Evolutionary conservation across 64 coral and sea anemone genomes (phyloP).

Genomic region (Hydrozoanthus tunicans): DNA sequence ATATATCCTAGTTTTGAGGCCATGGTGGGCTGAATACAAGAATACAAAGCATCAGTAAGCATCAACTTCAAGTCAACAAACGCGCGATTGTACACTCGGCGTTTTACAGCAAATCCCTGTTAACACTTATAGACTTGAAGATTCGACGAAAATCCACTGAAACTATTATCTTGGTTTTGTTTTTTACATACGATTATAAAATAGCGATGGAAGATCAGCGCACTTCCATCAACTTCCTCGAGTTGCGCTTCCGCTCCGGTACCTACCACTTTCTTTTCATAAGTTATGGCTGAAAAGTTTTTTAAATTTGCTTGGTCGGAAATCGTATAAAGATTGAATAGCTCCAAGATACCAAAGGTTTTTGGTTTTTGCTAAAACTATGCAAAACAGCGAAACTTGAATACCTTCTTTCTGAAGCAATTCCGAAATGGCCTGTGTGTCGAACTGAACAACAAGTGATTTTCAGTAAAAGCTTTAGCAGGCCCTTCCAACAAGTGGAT

Average conservation of each 20-base stretch:
- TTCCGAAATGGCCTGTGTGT: slow-evolving; percentile 21
- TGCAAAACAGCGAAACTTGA: not conserved
- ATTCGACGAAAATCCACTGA: not conserved
- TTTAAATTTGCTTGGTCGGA: not conserved
- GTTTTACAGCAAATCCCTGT: not conserved
- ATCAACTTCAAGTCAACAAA: not conserved
- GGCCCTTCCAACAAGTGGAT: slow-evolving; percentile 23
- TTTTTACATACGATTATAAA: too few species aligned
- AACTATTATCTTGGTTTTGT: too few species aligned
- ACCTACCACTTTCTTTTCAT: too few species aligned
- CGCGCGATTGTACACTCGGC: not conserved
- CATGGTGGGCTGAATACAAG: slow-evolving; percentile 64
- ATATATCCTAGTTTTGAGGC: slow-evolving; percentile 74
- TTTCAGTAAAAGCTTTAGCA: slow-evolving; percentile 13
- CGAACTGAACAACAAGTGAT: slow-evolving; percentile 10
- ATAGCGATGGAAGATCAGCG: too few species aligned
- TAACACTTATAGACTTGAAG: too few species aligned
- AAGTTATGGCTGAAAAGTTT: not conserved
- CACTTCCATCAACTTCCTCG: too few species aligned
- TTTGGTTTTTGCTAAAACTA: not conserved
- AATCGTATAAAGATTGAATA: not conserved
- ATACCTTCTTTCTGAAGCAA: slow-evolving; percentile 29
- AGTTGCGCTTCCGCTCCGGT: too few species aligned
- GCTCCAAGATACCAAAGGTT: not conserved
- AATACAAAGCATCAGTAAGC: not conserved